phyloP scores from a whole-genome alignment of 2,113 vertebrate genomes.

The Gnathonemus echidnorhynchus region DNA sequence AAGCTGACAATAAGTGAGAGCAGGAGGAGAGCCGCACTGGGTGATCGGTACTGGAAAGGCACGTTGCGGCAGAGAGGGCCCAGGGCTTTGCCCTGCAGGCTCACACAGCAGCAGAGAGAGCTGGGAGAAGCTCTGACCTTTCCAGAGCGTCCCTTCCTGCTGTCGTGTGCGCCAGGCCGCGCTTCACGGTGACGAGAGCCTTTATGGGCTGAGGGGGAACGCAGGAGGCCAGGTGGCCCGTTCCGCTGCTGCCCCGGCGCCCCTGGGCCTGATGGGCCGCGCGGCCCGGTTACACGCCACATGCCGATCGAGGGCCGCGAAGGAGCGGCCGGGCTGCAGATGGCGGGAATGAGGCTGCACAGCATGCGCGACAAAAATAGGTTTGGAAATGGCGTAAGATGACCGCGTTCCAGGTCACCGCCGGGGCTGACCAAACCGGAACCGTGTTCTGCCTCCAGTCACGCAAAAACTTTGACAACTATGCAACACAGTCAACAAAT shows the following conservation, averaged over 20 bases:
- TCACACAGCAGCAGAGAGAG: not conserved
- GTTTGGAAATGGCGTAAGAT: not conserved
- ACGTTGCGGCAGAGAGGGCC: not conserved
- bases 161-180: not conserved
- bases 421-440: not conserved
- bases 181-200: not conserved
- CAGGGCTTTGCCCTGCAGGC: not conserved
- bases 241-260: not conserved
- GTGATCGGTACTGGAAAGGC: not conserved
- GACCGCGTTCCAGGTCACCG: not conserved
- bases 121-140: not conserved
- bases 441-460: not conserved
- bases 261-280: not conserved
- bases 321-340: not conserved
- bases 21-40: not conserved
- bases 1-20: not conserved
- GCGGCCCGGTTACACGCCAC: not conserved
- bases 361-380: constrained; percentile 3
- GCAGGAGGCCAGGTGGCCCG: not conserved
- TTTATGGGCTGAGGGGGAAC: not conserved
- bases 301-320: not conserved
- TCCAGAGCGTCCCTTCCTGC: not conserved
- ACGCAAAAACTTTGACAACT: not conserved
- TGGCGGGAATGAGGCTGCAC: not conserved
- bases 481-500: not conserved